A percentile compares a stretch with the other conserved stretches of the same genome.
These are phyloP conservation scores for Picus viridis DNA, from an alignment of 2,797 vertebrate species.

Conservation along the genomic window DNA sequence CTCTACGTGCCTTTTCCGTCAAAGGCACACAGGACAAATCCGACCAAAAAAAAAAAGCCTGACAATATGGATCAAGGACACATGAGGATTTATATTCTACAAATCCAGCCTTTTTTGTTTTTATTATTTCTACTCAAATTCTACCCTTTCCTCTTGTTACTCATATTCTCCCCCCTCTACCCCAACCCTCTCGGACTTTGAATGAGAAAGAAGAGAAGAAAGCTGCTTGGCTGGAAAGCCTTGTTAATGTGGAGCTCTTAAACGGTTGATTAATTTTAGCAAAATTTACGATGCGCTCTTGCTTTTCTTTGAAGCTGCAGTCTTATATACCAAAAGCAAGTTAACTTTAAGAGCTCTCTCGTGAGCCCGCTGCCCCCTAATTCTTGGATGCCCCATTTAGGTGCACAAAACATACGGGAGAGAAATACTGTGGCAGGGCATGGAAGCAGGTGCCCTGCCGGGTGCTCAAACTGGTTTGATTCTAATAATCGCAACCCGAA, in stretches of 20 bases:
- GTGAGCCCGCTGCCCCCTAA: neutral
- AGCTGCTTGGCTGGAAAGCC: slow-evolving; percentile 93
- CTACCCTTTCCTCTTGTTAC: slow-evolving; percentile 20
- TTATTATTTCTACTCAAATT: slow-evolving; percentile 77
- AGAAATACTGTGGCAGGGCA: slow-evolving; percentile 30
- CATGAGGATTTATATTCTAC: slow-evolving; percentile 76
- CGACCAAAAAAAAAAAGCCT: slow-evolving; percentile 81
- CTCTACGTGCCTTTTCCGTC: slow-evolving; percentile 81
- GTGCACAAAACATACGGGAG: neutral
- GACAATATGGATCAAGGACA: slow-evolving; percentile 82
- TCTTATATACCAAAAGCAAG: slow-evolving; percentile 59
- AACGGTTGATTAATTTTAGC: slow-evolving; percentile 99
- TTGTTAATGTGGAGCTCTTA: slow-evolving; percentile 93
- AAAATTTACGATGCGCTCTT: slow-evolving; percentile 85
- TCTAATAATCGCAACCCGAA: neutral
- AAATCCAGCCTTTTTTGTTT: slow-evolving; percentile 74
- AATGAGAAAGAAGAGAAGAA: slow-evolving; percentile 75
- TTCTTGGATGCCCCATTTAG: neutral
- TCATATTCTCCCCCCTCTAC: slow-evolving; percentile 4
- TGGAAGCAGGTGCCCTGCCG: neutral
- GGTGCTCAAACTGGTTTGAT: neutral
- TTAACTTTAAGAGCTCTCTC: slow-evolving; percentile 67
- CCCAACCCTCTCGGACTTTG: slow-evolving; percentile 62
- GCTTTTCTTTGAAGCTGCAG: slow-evolving; percentile 65
- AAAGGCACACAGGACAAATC: slow-evolving; percentile 96